phyloP scores from a whole-genome alignment of 2,797 vertebrate genomes.

The Salmo trutta region DNA sequence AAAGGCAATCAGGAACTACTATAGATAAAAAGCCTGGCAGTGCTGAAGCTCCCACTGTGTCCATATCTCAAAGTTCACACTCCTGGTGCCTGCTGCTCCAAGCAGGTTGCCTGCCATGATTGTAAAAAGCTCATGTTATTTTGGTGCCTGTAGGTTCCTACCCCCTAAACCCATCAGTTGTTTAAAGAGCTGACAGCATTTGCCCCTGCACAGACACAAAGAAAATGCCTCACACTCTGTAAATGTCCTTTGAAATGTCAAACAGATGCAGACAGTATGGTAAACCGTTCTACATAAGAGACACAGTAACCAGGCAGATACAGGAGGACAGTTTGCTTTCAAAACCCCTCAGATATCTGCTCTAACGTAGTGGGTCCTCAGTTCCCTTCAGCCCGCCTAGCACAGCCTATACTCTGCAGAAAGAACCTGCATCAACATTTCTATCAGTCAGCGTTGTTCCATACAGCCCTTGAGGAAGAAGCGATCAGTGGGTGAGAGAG shows the following conservation, averaged over 20 bases:
- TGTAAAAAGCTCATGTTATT: neutral
- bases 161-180: neutral
- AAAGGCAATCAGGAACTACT: neutral
- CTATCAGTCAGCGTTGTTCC: conserved; percentile 8
- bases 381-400: neutral
- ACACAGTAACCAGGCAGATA: too few relatives aligned
- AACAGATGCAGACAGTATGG: too few relatives aligned
- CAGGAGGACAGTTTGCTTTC: too few relatives aligned
- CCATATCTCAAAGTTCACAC: neutral
- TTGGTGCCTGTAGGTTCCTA: neutral
- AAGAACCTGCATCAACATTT: neutral
- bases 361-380: too few relatives aligned
- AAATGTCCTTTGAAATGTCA: too few relatives aligned
- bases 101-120: neutral
- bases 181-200: neutral
- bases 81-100: neutral
- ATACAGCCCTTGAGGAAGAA: too few relatives aligned
- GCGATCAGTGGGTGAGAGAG: neutral
- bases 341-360: neutral
- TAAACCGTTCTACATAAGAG: too few relatives aligned
- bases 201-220: neutral
- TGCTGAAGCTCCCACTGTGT: neutral
- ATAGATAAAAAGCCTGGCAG: neutral
- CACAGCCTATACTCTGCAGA: neutral
- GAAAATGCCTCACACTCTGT: neutral